phyloP scores from a whole-genome alignment of 2,888 invertebrate genomes.

The Cataglyphis rosenhaueri region DNA sequence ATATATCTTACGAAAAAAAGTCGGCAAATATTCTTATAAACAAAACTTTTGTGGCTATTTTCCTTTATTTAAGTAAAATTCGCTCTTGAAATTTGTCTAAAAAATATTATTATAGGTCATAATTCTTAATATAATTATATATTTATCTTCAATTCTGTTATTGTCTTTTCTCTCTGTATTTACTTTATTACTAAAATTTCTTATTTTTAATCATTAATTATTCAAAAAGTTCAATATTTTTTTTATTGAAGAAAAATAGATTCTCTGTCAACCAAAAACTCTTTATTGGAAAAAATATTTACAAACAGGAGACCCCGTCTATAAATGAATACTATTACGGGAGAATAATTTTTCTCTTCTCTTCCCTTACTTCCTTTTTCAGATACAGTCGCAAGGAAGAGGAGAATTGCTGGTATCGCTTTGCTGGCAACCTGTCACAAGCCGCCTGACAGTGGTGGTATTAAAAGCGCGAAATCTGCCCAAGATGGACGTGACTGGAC shows the following conservation, averaged over 20 bases:
- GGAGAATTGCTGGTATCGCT: constrained; percentile 98
- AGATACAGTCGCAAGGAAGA: constrained; percentile 97
- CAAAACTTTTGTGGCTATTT: neutral
- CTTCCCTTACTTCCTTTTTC: constrained; percentile 52
- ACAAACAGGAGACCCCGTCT: neutral
- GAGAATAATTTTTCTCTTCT: constrained; percentile 8
- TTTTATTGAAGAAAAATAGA: neutral
- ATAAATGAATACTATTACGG: neutral
- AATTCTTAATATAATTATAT: neutral
- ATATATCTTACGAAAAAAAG: neutral
- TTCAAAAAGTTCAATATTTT: neutral
- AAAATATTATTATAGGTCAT: neutral
- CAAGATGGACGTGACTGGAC: constrained; percentile 98
- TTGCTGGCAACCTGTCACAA: constrained; percentile 99
- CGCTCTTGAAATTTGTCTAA: neutral
- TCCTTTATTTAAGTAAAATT: neutral
- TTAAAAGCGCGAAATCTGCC: constrained; percentile 98
- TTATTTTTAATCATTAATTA: neutral
- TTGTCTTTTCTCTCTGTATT: neutral
- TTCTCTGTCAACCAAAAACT: neutral
- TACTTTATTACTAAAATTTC: neutral
- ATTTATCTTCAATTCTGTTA: neutral
- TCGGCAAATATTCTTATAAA: neutral
- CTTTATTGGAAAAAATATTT: neutral
- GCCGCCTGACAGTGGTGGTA: constrained; percentile 97